These are phyloP conservation scores for Coreoperca whiteheadi DNA, from an alignment of 2,113 vertebrate species.

Conservation along the genomic window DNA sequence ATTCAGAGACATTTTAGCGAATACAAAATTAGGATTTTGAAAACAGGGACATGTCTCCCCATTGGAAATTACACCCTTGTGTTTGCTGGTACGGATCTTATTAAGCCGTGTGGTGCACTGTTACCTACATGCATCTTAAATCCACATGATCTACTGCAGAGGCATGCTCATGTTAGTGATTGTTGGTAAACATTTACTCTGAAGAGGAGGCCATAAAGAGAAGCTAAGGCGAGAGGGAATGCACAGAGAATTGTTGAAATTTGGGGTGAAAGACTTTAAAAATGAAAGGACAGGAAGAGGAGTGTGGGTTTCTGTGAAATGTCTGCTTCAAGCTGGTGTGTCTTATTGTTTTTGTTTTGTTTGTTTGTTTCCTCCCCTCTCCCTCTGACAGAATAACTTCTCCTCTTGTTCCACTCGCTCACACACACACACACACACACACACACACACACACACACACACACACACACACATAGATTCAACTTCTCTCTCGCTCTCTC, in stretches of 20 bases:
- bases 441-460: constrained; percentile 4
- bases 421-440: neutral
- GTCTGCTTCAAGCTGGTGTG: constrained; percentile 41
- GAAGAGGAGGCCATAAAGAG: constrained; percentile 6
- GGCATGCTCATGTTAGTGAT: constrained; percentile 30
- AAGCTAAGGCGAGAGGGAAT: neutral
- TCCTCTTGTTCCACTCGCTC: constrained; percentile 61
- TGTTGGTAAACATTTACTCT: constrained; percentile 65
- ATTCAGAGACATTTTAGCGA: neutral
- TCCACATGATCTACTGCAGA: constrained; percentile 16
- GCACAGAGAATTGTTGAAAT: neutral
- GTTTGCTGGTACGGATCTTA: neutral
- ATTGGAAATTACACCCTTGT: neutral
- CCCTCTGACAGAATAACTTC: constrained; percentile 59
- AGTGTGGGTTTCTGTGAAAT: constrained; percentile 24
- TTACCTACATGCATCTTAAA: neutral
- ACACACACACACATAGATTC: neutral
- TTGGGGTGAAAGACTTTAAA: constrained; percentile 1
- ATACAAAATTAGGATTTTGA: neutral
- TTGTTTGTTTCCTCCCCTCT: constrained; percentile 40
- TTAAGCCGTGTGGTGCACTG: neutral
- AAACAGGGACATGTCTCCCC: neutral
- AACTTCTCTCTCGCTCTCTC: neutral
- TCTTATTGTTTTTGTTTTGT: no score
- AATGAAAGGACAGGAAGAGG: constrained; percentile 2